Evolutionary conservation across 2,888 invertebrate genomes (phyloP).

Genomic region (Drosophila mimetica): DNA sequence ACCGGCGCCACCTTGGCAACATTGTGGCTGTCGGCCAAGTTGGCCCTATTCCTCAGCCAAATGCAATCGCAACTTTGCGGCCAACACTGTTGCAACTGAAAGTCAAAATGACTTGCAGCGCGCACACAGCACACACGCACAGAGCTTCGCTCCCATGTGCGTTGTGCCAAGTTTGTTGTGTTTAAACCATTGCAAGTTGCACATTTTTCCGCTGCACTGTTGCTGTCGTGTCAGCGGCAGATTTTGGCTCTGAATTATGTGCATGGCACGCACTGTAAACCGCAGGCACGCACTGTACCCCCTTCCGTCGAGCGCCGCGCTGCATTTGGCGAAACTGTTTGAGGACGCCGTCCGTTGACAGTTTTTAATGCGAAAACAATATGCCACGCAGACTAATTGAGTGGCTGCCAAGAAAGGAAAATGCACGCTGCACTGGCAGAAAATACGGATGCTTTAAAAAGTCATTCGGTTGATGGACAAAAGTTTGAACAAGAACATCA

Average conservation of each 20-base stretch:
- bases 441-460: neutral
- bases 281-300: slow-evolving; percentile 53
- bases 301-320: neutral
- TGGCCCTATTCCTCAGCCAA: slow-evolving; percentile 36
- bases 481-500: too few species aligned
- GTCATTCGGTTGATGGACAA: too few species aligned
- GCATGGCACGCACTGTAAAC: slow-evolving; percentile 60
- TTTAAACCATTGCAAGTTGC: slow-evolving; percentile 57
- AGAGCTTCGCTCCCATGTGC: slow-evolving; percentile 5
- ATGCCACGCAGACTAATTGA: slow-evolving; percentile 23
- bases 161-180: slow-evolving; percentile 59
- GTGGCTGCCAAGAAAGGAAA: slow-evolving; percentile 13
- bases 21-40: slow-evolving; percentile 34
- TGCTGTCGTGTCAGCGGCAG: slow-evolving; percentile 60
- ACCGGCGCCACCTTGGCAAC: slow-evolving; percentile 18
- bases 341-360: slow-evolving; percentile 8
- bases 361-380: slow-evolving; percentile 22
- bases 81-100: slow-evolving; percentile 66
- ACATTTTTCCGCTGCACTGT: slow-evolving; percentile 49
- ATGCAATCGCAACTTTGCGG: slow-evolving; percentile 66
- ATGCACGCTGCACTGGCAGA: neutral
- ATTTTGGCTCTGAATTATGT: slow-evolving; percentile 65
- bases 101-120: slow-evolving; percentile 66
- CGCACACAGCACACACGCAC: slow-evolving; percentile 5
- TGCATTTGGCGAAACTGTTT: slow-evolving; percentile 37